A percentile compares a stretch with the other conserved stretches of the same genome.
These are phyloP conservation scores for Chelmon rostratus DNA, from an alignment of 2,797 vertebrate genomes.

Conservation along the genomic window DNA sequence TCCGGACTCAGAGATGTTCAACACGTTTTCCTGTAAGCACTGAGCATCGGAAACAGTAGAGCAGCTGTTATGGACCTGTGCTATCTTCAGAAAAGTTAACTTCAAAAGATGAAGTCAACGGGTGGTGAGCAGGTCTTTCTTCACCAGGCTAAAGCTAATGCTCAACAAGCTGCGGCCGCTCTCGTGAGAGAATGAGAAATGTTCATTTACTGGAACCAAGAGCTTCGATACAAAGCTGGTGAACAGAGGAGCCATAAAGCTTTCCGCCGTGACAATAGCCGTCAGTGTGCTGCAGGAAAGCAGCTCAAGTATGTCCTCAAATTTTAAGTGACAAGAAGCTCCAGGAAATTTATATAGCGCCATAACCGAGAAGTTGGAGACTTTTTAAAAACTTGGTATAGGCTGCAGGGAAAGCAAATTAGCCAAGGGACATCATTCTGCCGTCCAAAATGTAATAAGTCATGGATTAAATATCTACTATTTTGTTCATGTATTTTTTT, in stretches of 20 bases:
- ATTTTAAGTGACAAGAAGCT: conserved; percentile 49
- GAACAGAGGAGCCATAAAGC: conserved; percentile 45
- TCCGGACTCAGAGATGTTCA: conserved; percentile 50
- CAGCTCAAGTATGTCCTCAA: conserved; percentile 49
- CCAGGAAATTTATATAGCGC: conserved; percentile 31
- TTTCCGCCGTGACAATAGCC: conserved; percentile 49
- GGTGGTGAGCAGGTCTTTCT: conserved; percentile 58
- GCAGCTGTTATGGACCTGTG: conserved; percentile 53
- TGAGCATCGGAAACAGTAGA: conserved; percentile 36
- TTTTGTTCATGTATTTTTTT: conserved; percentile 46
- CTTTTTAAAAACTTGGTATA: conserved; percentile 50
- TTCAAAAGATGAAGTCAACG: conserved; percentile 58
- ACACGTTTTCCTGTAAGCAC: conserved; percentile 46
- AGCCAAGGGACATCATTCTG: conserved; percentile 35
- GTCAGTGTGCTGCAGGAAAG: conserved; percentile 40
- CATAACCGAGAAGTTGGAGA: conserved; percentile 44
- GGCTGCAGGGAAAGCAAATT: conserved; percentile 50
- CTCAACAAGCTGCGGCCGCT: conserved; percentile 63
- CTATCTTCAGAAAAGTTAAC: conserved; percentile 48
- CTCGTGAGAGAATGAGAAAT: conserved; percentile 54
- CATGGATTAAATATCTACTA: conserved; percentile 47
- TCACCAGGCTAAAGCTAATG: conserved; percentile 41
- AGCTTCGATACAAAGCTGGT: conserved; percentile 59
- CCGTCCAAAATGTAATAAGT: conserved; percentile 41
- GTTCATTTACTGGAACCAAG: conserved; percentile 66